Percentiles rank a stretch among this genome's conserved stretches.
Conservation (phyloP, 2,888 invertebrate species). For the Andrena flavipes region DNA sequence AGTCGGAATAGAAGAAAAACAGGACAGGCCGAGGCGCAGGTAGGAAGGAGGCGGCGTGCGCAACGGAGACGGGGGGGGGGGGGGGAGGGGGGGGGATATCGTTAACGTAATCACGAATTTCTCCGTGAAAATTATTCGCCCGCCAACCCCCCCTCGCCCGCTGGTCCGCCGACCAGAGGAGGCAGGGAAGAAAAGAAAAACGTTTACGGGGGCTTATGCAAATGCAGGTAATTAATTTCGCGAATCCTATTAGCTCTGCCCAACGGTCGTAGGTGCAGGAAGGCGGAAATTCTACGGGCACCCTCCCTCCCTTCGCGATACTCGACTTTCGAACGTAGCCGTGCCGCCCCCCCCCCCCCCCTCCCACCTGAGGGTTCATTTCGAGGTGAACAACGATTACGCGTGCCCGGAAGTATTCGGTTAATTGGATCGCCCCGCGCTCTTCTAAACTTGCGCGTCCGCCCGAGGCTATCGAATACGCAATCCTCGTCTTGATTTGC, state of each 20-base stretch:
- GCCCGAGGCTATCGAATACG: background rate
- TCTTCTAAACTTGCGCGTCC: constrained; percentile 30
- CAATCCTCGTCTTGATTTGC: background rate
- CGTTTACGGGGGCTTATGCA: constrained; percentile 80
- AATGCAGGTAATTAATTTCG: constrained; percentile 82
- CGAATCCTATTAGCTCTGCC: constrained; percentile 79
- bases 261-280: constrained; percentile 70
- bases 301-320: constrained; percentile 23
- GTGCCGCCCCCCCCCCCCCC: no score
- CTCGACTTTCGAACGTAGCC: no score
- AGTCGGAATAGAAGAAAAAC: constrained; percentile 57
- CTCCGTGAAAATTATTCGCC: constrained; percentile 71
- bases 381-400: constrained; percentile 54
- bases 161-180: constrained; percentile 26
- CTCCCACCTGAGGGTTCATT: constrained; percentile 61
- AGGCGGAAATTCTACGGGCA: constrained; percentile 65
- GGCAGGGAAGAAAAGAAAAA: constrained; percentile 70
- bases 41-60: constrained; percentile 7
- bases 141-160: constrained; percentile 36
- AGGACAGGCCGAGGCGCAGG: constrained; percentile 1
- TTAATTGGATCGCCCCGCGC: constrained; percentile 63
- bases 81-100: constrained; percentile 71
- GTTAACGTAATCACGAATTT: constrained; percentile 77
- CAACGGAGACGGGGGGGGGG: no score
- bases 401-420: constrained; percentile 48